A percentile compares a stretch with the other conserved stretches of the same genome.
These are phyloP conservation scores for Polydrusus pterygomalis DNA, from an alignment of 2,888 invertebrate genomes.

Conservation along the genomic window DNA sequence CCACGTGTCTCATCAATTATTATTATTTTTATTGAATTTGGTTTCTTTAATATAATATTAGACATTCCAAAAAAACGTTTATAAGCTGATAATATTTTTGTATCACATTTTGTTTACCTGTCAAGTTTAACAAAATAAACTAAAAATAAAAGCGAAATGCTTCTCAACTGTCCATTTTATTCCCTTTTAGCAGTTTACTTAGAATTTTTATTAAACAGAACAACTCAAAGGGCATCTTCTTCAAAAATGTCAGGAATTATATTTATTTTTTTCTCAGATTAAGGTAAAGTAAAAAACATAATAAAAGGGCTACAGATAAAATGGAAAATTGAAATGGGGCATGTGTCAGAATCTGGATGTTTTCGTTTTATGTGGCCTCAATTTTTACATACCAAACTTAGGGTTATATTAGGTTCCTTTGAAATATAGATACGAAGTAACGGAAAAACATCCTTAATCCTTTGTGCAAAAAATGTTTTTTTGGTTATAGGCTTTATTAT, in stretches of 20 bases:
- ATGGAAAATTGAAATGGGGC: background rate
- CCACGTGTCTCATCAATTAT: no score
- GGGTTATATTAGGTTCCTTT: no score
- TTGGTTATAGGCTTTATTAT: no score
- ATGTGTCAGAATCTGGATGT: constrained; percentile 1
- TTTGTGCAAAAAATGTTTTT: no score
- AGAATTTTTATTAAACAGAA: constrained; percentile 17
- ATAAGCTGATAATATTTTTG: background rate
- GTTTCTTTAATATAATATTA: no score
- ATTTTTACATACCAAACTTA: background rate
- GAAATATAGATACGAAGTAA: no score
- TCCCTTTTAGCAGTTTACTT: background rate
- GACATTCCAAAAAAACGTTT: no score
- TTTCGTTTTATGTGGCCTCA: background rate
- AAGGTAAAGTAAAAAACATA: constrained; percentile 10
- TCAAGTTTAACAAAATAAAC: background rate
- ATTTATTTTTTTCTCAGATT: constrained; percentile 17
- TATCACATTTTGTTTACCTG: background rate
- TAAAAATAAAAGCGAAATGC: background rate
- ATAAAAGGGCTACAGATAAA: constrained; percentile 14
- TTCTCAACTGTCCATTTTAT: constrained; percentile 9
- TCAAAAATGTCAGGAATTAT: constrained; percentile 21
- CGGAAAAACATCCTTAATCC: no score
- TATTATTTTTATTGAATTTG: no score
- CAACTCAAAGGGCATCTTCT: constrained; percentile 15